phyloP scores from a whole-genome alignment of 1,140 invertebrate species.

The Paraescarpia echinospica region DNA sequence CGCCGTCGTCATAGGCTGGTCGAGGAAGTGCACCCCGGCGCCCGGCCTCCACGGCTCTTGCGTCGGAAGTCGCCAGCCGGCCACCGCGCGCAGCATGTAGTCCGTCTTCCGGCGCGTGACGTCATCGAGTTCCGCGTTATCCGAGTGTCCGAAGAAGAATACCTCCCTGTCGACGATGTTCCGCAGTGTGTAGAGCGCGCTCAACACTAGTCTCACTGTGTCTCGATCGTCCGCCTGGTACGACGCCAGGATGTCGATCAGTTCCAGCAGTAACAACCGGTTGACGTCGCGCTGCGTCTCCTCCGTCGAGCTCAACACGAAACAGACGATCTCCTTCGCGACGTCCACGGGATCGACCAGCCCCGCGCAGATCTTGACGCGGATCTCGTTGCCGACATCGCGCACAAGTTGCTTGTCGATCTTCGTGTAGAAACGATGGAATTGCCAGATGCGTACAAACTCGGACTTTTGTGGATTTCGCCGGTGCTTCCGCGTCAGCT shows the following conservation, averaged over 20 bases:
- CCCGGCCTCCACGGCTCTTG: background rate
- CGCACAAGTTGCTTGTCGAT: background rate
- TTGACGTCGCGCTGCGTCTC: background rate
- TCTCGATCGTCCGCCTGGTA: background rate
- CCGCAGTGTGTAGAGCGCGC: background rate
- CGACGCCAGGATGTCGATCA: background rate
- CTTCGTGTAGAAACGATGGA: background rate
- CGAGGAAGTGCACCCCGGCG: background rate
- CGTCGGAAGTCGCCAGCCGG: background rate
- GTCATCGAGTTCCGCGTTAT: background rate
- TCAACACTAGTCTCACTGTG: background rate
- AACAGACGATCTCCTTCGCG: background rate
- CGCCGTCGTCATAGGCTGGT: background rate
- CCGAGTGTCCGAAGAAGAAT: background rate
- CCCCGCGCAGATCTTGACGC: background rate
- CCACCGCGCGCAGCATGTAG: conserved; percentile 2
- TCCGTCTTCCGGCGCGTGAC: background rate
- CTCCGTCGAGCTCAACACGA: background rate
- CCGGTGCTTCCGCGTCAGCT: background rate
- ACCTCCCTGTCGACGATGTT: background rate
- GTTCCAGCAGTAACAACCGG: background rate
- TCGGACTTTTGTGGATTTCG: background rate
- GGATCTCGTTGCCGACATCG: background rate
- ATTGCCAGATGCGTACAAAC: background rate
- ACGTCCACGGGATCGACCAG: background rate